phyloP scores from a whole-genome alignment of 2,888 invertebrate genomes.

The Melanotus villosus region DNA sequence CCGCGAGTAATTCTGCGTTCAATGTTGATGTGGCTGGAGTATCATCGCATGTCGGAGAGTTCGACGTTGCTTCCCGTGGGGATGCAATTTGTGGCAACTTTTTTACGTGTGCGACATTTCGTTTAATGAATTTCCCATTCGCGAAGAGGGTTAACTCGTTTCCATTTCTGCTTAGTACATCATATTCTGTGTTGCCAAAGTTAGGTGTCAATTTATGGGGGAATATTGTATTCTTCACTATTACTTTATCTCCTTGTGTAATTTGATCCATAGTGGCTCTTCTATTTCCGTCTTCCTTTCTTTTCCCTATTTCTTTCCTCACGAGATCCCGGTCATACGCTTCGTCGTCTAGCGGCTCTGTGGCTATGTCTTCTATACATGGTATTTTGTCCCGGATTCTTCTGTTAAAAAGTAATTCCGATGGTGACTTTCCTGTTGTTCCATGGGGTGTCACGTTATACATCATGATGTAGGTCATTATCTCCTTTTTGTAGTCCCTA shows the following conservation, averaged over 20 bases:
- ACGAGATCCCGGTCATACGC: neutral
- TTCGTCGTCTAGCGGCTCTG: neutral
- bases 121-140: neutral
- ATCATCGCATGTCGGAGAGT: neutral
- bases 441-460: neutral
- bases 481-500: neutral
- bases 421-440: neutral
- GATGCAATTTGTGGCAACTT: neutral
- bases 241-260: neutral
- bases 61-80: neutral
- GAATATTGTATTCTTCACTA: neutral
- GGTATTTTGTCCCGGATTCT: neutral
- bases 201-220: neutral
- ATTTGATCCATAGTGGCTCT: neutral
- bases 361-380: neutral
- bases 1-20: neutral
- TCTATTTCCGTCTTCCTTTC: neutral
- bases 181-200: neutral
- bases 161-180: neutral
- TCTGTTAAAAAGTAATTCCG: neutral
- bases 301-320: neutral
- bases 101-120: neutral
- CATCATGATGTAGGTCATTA: neutral
- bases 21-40: neutral
- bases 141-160: neutral